Evolutionary conservation across 2,797 vertebrate species (phyloP).

Genomic region (Lepidocolaptes lacrymiger): DNA sequence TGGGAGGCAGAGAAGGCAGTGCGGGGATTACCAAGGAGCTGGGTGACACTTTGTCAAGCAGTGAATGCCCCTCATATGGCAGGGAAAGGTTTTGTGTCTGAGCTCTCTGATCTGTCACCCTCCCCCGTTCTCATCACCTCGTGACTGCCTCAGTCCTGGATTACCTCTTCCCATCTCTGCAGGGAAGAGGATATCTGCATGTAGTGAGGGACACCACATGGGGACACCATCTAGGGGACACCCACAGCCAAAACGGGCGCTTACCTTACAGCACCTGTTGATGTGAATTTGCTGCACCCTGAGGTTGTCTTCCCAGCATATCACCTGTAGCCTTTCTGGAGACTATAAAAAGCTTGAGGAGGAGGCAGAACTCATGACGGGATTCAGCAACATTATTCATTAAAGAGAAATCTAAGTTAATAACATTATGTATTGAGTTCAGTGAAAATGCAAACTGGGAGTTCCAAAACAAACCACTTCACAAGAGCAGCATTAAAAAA

Average conservation of each 20-base stretch:
- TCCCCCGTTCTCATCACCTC: neutral
- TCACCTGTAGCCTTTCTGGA: neutral
- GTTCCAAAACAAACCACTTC: neutral
- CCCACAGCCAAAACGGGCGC: fast-evolving
- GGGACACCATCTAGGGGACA: neutral
- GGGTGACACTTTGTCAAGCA: neutral
- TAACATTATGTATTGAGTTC: neutral
- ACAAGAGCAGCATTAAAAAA: neutral
- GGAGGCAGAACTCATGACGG: neutral
- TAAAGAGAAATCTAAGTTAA: neutral
- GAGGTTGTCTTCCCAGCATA: fast-evolving
- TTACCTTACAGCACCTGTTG: neutral
- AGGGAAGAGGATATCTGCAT: neutral
- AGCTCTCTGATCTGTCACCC: neutral
- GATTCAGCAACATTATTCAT: neutral
- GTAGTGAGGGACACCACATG: neutral
- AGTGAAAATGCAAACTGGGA: neutral
- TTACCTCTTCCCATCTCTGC: neutral
- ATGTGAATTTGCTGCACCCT: fast-evolving
- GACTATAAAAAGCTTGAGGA: neutral
- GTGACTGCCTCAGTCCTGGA: neutral
- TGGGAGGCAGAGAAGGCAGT: neutral
- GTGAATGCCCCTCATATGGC: neutral
- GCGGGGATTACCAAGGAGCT: neutral
- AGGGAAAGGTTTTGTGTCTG: neutral